Conservation (phyloP, 1,140 invertebrate genomes). For the Heliothis virescens region DNA sequence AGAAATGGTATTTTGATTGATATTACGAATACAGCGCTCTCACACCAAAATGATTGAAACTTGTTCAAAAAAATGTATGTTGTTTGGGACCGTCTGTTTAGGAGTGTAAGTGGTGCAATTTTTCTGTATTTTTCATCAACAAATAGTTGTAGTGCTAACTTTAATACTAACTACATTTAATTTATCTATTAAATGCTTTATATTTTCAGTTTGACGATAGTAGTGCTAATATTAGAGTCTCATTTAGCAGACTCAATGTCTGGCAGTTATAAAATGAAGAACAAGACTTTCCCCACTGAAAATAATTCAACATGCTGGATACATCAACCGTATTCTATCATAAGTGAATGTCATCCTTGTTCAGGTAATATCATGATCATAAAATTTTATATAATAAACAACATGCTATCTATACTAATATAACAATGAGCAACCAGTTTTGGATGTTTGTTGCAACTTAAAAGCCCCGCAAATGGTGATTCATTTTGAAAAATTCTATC, state of each 20-base stretch:
- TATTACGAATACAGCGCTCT: not conserved
- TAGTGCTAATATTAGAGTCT: conserved; percentile 93
- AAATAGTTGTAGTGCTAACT: not conserved
- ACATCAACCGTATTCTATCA: conserved; percentile 89
- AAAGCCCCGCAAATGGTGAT: too few species aligned
- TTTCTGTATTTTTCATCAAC: not conserved
- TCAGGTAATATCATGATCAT: conserved; percentile 85
- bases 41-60: conserved; percentile 74
- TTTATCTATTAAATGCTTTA: not conserved
- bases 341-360: conserved; percentile 93
- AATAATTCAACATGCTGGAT: conserved; percentile 92
- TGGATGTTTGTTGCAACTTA: too few species aligned
- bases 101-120: conserved; percentile 72
- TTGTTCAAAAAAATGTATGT: conserved; percentile 80
- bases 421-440: too few species aligned
- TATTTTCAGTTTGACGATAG: conserved; percentile 89
- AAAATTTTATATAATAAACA: not conserved
- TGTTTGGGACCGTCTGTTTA: conserved; percentile 75
- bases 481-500: too few species aligned
- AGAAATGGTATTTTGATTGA: too few species aligned
- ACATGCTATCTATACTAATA: not conserved
- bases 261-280: conserved; percentile 82
- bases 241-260: conserved; percentile 88
- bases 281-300: conserved; percentile 89
- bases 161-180: not conserved